These are phyloP conservation scores for Dorcus hopei DNA, from an alignment of 2,888 invertebrate genomes.

Conservation along the genomic window DNA sequence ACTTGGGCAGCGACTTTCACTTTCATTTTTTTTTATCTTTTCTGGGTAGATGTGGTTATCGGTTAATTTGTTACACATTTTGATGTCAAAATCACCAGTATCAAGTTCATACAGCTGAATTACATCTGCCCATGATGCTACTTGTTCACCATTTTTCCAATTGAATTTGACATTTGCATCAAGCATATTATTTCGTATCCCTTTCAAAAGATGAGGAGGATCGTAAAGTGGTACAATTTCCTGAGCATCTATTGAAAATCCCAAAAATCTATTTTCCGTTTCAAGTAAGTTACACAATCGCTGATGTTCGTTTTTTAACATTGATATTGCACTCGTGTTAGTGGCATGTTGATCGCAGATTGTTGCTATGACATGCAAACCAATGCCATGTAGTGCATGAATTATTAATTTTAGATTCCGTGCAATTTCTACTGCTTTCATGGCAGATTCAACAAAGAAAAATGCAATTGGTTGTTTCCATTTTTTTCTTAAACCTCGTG, in stretches of 20 bases:
- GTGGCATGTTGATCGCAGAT: no score
- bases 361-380: no score
- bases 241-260: constrained; percentile 2
- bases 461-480: no score
- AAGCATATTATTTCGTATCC: no score
- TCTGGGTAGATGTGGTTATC: constrained; percentile 14
- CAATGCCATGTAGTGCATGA: no score
- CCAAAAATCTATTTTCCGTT: constrained; percentile 1
- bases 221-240: constrained; percentile 17
- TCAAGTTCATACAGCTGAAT: constrained; percentile 11
- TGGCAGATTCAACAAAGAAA: no score
- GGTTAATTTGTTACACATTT: constrained; percentile 8
- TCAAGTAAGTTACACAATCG: neutral
- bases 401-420: no score
- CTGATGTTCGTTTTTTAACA: neutral
- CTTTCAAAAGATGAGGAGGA: constrained; percentile 18
- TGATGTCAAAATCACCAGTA: constrained; percentile 5
- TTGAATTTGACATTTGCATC: no score
- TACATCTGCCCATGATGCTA: constrained; percentile 1
- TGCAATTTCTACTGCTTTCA: no score
- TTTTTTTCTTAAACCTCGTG: no score
- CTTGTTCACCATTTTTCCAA: neutral
- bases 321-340: constrained; percentile 12
- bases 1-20: constrained; percentile 6
- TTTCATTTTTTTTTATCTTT: constrained; percentile 18